Evolutionary conservation across 2,797 vertebrate genomes (phyloP).

Genomic region (Poeciliopsis presidionis): DNA sequence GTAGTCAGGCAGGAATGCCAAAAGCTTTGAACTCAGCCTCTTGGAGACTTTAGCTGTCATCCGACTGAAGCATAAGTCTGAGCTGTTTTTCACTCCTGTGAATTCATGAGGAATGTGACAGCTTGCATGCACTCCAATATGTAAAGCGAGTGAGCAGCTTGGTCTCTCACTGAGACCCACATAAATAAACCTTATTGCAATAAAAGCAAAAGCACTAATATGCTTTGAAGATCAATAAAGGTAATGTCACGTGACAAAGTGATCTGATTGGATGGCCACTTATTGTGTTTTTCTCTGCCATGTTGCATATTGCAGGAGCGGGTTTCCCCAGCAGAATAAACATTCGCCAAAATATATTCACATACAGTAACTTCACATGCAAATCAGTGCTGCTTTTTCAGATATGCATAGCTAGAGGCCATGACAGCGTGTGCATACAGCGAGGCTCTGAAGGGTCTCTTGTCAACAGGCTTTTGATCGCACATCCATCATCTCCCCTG

Average conservation of each 20-base stretch:
- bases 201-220: slow-evolving; percentile 3
- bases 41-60: slow-evolving; percentile 40
- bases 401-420: slow-evolving; percentile 45
- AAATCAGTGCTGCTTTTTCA: slow-evolving; percentile 33
- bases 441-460: slow-evolving; percentile 29
- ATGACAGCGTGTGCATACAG: slow-evolving; percentile 25
- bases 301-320: slow-evolving; percentile 14
- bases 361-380: slow-evolving; percentile 20
- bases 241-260: slow-evolving; percentile 8
- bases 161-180: slow-evolving; percentile 1
- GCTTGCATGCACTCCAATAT: slow-evolving; percentile 50
- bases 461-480: slow-evolving; percentile 57
- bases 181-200: slow-evolving; percentile 18
- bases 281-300: slow-evolving; percentile 24
- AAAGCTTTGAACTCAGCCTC: slow-evolving; percentile 55
- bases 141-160: slow-evolving; percentile 20
- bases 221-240: slow-evolving; percentile 25
- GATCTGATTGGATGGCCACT: slow-evolving; percentile 31
- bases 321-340: slow-evolving; percentile 24
- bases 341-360: slow-evolving; percentile 30
- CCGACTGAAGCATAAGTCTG: slow-evolving; percentile 10
- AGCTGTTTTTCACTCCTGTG: slow-evolving; percentile 32
- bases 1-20: slow-evolving; percentile 16
- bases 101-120: slow-evolving; percentile 69
- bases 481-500: slow-evolving; percentile 70